Evolutionary conservation across 2,888 invertebrate genomes (phyloP).

Genomic region (Drosophila macrospina): DNA sequence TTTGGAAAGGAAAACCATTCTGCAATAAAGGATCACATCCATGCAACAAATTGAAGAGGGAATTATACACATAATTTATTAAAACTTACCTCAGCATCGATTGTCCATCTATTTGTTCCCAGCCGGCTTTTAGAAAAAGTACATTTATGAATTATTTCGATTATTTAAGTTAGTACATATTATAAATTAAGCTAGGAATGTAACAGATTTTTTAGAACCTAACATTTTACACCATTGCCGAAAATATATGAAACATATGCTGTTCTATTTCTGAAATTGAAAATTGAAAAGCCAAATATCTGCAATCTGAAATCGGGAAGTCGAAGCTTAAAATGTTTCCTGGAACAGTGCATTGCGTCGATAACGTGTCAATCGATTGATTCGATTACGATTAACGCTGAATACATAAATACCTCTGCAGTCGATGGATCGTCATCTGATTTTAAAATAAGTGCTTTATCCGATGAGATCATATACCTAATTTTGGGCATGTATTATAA

Average conservation of each 20-base stretch:
- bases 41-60: too few relatives aligned
- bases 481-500: background rate
- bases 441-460: background rate
- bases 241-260: background rate
- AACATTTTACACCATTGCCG: conserved; percentile 13
- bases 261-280: background rate
- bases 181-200: background rate
- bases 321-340: background rate
- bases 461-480: background rate
- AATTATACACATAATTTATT: background rate
- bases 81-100: conserved; percentile 33
- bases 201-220: too few relatives aligned
- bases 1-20: conserved; percentile 51
- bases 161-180: background rate
- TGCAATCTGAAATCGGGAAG: background rate
- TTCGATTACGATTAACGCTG: background rate
- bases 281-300: background rate
- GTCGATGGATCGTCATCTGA: background rate
- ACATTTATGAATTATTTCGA: conserved; percentile 2
- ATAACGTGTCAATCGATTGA: background rate
- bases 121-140: conserved; percentile 39
- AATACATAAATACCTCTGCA: background rate
- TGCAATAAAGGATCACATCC: conserved; percentile 31
- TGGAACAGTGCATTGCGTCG: background rate
- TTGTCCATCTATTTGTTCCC: conserved; percentile 47